These are phyloP conservation scores for Macrochelys suwanniensis DNA, from an alignment of 2,797 vertebrate species.

Conservation along the genomic window DNA sequence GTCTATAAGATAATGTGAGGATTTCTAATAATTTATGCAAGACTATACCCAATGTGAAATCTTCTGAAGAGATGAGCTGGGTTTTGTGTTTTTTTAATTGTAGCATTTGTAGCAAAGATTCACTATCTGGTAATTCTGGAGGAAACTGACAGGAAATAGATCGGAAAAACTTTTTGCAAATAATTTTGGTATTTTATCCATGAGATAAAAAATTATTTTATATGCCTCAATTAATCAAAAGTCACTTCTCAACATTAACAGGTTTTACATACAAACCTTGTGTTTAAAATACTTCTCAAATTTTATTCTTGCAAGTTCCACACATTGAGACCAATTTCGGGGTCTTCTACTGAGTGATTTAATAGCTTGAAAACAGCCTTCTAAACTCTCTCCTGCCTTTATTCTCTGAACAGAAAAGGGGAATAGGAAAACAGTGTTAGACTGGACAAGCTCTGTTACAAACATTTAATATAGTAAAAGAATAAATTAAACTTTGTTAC, in stretches of 20 bases:
- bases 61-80: neutral
- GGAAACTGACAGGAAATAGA: neutral
- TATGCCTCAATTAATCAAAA: neutral
- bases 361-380: slow-evolving; percentile 96
- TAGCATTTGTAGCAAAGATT: neutral
- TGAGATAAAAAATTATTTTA: neutral
- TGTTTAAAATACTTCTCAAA: slow-evolving; percentile 99
- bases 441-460: neutral
- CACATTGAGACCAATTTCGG: slow-evolving; percentile 91
- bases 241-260: neutral
- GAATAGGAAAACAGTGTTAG: neutral
- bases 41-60: neutral
- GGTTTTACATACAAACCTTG: slow-evolving; percentile 86
- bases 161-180: neutral
- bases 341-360: slow-evolving; percentile 95
- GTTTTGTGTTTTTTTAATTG: neutral
- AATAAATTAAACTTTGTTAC: neutral
- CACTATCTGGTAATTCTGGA: neutral
- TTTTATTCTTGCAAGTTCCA: slow-evolving; percentile 92
- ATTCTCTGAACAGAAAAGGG: slow-evolving; percentile 86
- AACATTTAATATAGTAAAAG: neutral
- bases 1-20: neutral
- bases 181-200: neutral
- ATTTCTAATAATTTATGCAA: neutral
- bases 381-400: slow-evolving; percentile 93